Percentiles rank a stretch among this genome's conserved stretches.
Evolutionary conservation across 1,140 invertebrate genomes (phyloP).

Genomic region (Nephotettix cincticeps): DNA sequence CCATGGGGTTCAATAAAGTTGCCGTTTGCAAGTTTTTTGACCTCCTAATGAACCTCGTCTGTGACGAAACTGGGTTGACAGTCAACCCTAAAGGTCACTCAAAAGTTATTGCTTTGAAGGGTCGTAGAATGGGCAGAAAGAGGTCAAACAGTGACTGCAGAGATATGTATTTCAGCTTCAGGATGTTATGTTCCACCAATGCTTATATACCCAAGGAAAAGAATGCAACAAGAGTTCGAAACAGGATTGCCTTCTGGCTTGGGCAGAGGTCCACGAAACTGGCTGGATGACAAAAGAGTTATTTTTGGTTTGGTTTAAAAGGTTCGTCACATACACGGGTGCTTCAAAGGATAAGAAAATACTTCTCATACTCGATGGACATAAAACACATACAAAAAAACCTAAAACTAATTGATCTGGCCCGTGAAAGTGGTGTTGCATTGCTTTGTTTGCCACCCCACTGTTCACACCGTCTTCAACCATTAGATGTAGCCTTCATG

Average conservation of each 20-base stretch:
- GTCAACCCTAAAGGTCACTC: slow-evolving; percentile 39
- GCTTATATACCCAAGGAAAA: slow-evolving; percentile 47
- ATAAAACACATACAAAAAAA: slow-evolving; percentile 43
- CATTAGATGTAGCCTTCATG: slow-evolving; percentile 44
- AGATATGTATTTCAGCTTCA: slow-evolving; percentile 44
- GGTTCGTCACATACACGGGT: slow-evolving; percentile 37
- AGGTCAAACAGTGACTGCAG: slow-evolving; percentile 42
- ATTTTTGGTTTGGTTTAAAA: slow-evolving; percentile 32
- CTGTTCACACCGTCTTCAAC: slow-evolving; percentile 40
- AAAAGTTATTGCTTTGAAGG: slow-evolving; percentile 40
- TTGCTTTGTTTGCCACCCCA: slow-evolving; percentile 44
- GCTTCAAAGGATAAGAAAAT: slow-evolving; percentile 41
- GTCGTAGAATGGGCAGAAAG: slow-evolving; percentile 45
- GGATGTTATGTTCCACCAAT: slow-evolving; percentile 49
- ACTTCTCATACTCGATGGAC: slow-evolving; percentile 46
- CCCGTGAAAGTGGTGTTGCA: slow-evolving; percentile 37
- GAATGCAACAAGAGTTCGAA: slow-evolving; percentile 36
- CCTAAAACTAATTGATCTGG: slow-evolving; percentile 41
- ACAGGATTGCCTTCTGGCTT: slow-evolving; percentile 38
- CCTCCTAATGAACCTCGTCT: neutral
- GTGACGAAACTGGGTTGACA: slow-evolving; percentile 40
- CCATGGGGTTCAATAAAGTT: slow-evolving; percentile 8
- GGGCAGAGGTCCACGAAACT: slow-evolving; percentile 39
- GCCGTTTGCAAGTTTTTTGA: neutral
- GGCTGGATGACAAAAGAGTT: slow-evolving; percentile 47